These are phyloP conservation scores for Aphyosemion australe DNA, from an alignment of 2,113 vertebrate species.

Conservation along the genomic window DNA sequence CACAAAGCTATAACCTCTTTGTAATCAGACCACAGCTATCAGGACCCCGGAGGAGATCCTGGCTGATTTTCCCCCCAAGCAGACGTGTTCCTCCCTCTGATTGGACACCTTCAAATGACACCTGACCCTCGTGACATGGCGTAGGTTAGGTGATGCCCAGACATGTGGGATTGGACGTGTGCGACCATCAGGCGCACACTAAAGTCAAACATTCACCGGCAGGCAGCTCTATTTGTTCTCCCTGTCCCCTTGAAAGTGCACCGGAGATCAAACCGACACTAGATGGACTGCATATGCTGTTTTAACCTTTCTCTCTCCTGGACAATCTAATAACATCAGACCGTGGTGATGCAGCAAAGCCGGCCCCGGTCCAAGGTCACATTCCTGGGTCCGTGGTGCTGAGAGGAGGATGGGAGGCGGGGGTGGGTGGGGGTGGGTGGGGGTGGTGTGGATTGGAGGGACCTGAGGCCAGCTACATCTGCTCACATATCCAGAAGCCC, in stretches of 20 bases:
- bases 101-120: slow-evolving; percentile 47
- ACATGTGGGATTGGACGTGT: slow-evolving; percentile 26
- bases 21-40: slow-evolving; percentile 49
- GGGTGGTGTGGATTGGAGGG: background rate
- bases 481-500: slow-evolving; percentile 30
- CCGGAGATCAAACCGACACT: slow-evolving; percentile 42
- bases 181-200: slow-evolving; percentile 37
- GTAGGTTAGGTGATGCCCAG: slow-evolving; percentile 32
- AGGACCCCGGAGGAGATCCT: slow-evolving; percentile 46
- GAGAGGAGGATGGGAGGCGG: slow-evolving; percentile 18
- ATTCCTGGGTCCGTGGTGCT: slow-evolving; percentile 41
- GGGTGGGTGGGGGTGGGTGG: background rate
- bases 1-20: slow-evolving; percentile 66
- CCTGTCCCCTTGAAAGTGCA: slow-evolving; percentile 59
- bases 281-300: slow-evolving; percentile 56
- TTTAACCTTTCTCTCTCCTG: slow-evolving; percentile 63
- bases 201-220: slow-evolving; percentile 63
- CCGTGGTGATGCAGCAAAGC: slow-evolving; percentile 68
- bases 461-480: slow-evolving; percentile 21
- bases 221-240: slow-evolving; percentile 60
- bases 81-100: slow-evolving; percentile 34
- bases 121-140: slow-evolving; percentile 33
- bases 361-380: slow-evolving; percentile 69
- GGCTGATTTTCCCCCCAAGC: slow-evolving; percentile 44
- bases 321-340: slow-evolving; percentile 76